Evolutionary conservation across 2,113 vertebrate species (phyloP).

Genomic region (Chiloscyllium plagiosum): DNA sequence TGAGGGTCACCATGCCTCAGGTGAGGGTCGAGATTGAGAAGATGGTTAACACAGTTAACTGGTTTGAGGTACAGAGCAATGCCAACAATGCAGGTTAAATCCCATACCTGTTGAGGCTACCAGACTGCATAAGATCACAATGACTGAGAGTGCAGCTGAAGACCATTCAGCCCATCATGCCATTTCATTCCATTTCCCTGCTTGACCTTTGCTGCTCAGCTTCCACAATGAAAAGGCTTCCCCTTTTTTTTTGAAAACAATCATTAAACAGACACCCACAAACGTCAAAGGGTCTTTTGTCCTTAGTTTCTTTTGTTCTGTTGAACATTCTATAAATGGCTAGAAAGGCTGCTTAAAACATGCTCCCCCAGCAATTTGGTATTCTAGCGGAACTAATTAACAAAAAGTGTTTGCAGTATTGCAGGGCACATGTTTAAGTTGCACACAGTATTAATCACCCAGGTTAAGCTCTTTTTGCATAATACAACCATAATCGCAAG

Average conservation of each 20-base stretch:
- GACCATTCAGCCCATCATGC: neutral
- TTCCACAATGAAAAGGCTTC: neutral
- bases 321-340: neutral
- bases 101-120: no score
- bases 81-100: no score
- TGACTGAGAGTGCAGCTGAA: neutral
- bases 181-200: neutral
- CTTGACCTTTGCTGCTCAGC: neutral
- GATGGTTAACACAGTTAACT: no score
- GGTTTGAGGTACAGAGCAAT: no score
- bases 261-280: neutral
- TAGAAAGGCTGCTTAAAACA: neutral
- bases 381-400: neutral
- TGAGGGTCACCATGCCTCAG: no score
- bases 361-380: neutral
- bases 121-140: neutral
- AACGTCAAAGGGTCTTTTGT: neutral
- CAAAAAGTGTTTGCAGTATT: conserved; percentile 19
- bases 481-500: neutral
- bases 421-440: neutral
- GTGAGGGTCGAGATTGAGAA: no score
- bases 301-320: neutral
- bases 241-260: neutral
- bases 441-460: neutral
- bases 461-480: conserved; percentile 28